A percentile compares a stretch with the other conserved stretches of the same genome.
phyloP scores from a whole-genome alignment of 1,140 invertebrate species.

The Lasaia peninsularis region DNA sequence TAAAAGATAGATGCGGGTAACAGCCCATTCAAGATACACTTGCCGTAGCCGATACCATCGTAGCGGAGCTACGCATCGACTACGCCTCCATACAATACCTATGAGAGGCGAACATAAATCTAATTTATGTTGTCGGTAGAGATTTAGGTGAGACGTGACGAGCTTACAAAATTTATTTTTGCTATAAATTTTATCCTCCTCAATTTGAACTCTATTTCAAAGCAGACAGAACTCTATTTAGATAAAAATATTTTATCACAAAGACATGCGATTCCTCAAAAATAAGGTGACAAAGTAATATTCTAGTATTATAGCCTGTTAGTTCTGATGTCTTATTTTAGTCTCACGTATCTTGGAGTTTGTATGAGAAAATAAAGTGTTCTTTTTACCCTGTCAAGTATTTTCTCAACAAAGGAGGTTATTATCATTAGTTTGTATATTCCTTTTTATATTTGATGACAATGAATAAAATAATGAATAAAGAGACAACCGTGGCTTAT shows the following conservation, averaged over 20 bases:
- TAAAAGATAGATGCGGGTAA: too few relatives aligned
- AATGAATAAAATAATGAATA: too few relatives aligned
- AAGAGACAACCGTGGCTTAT: too few relatives aligned
- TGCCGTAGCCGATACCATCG: not conserved
- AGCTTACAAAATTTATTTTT: not conserved
- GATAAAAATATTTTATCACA: not conserved
- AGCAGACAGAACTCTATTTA: not conserved
- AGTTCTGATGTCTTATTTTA: too few relatives aligned
- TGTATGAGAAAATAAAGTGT: too few relatives aligned
- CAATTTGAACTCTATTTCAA: not conserved
- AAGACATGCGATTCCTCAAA: not conserved
- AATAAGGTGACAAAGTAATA: not conserved
- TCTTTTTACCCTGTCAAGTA: too few relatives aligned
- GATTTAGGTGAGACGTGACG: constrained; percentile 2
- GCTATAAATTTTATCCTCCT: not conserved
- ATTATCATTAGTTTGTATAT: too few relatives aligned
- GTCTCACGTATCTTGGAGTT: too few relatives aligned
- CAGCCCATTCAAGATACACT: too few relatives aligned
- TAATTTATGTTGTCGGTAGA: not conserved
- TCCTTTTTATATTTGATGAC: too few relatives aligned
- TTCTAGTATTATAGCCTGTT: too few relatives aligned
- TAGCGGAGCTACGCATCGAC: not conserved
- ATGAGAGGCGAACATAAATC: not conserved
- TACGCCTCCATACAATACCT: not conserved
- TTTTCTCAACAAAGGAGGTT: too few relatives aligned